These are phyloP conservation scores for Pipistrellus nathusii DNA, from an alignment of 2,797 vertebrate species.

Conservation along the genomic window DNA sequence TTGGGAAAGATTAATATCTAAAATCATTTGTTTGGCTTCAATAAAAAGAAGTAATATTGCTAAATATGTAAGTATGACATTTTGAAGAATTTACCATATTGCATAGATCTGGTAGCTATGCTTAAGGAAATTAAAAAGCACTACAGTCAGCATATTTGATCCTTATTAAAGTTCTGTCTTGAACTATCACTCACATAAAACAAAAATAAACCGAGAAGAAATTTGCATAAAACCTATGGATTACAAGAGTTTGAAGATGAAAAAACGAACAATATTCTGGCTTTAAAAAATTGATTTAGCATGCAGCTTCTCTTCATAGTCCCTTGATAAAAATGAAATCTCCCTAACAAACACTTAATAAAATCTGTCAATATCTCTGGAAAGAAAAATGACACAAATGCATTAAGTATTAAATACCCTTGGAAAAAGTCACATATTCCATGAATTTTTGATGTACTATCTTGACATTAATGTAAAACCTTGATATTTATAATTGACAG, in stretches of 20 bases:
- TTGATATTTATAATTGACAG: slow-evolving; percentile 94
- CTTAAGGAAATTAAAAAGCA: slow-evolving; percentile 84
- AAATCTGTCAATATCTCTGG: slow-evolving; percentile 92
- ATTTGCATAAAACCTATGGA: slow-evolving; percentile 83
- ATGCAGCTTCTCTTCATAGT: slow-evolving; percentile 89
- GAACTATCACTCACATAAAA: slow-evolving; percentile 78
- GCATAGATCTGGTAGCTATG: slow-evolving; percentile 76
- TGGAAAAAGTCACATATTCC: slow-evolving; percentile 91
- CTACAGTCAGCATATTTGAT: slow-evolving; percentile 81
- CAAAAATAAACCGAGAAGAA: slow-evolving; percentile 83
- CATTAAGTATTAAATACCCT: slow-evolving; percentile 93
- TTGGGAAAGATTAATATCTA: slow-evolving; percentile 80
- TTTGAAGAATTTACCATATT: slow-evolving; percentile 81
- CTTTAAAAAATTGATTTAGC: slow-evolving; percentile 89
- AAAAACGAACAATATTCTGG: slow-evolving; percentile 87
- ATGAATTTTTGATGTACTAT: slow-evolving; percentile 94
- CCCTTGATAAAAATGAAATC: slow-evolving; percentile 90
- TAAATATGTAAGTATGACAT: slow-evolving; percentile 81
- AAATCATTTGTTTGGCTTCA: slow-evolving; percentile 82
- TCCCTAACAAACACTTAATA: slow-evolving; percentile 93
- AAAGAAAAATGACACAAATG: slow-evolving; percentile 92
- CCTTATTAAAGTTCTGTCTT: slow-evolving; percentile 82
- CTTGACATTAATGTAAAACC: slow-evolving; percentile 94
- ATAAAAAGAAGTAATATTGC: slow-evolving; percentile 80
- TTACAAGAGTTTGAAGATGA: slow-evolving; percentile 84